phyloP scores from a whole-genome alignment of 2,888 invertebrate species.

The Brachyptera risi region DNA sequence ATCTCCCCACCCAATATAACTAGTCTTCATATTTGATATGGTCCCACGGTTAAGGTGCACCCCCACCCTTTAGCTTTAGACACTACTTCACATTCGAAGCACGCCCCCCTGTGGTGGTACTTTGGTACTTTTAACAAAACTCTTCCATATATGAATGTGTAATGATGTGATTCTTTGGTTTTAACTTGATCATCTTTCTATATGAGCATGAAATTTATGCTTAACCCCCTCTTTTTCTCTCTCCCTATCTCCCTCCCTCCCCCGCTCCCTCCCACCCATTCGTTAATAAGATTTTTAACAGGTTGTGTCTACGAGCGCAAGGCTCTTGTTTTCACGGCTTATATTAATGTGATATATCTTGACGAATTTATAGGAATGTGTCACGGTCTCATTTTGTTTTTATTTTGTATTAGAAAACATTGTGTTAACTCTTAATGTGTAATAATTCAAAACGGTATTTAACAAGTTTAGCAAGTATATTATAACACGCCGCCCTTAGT shows the following conservation, averaged over 20 bases:
- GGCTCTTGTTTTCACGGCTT: neutral
- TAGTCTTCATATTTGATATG: slow-evolving; percentile 27
- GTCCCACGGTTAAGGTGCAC: slow-evolving; percentile 8
- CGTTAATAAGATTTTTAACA: slow-evolving; percentile 28
- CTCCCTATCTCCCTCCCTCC: no score
- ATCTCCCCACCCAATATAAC: no score
- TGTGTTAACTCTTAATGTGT: neutral
- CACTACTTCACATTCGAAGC: slow-evolving; percentile 27
- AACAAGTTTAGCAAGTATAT: neutral
- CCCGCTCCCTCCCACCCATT: no score
- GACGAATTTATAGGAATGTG: slow-evolving; percentile 25
- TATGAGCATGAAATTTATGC: slow-evolving; percentile 31
- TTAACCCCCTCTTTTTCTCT: slow-evolving; percentile 1
- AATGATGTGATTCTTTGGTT: slow-evolving; percentile 31
- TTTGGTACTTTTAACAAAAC: neutral
- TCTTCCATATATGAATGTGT: slow-evolving; percentile 31
- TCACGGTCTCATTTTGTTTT: slow-evolving; percentile 4
- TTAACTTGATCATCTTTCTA: slow-evolving; percentile 23
- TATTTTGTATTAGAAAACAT: neutral
- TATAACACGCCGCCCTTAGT: neutral
- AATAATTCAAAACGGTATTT: slow-evolving; percentile 7
- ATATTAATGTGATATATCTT: neutral
- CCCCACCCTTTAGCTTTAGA: neutral
- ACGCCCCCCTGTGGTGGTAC: slow-evolving; percentile 25
- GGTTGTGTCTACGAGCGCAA: slow-evolving; percentile 2